Percentiles rank a stretch among this genome's conserved stretches.
These are phyloP conservation scores for Simalia tracyae DNA, from an alignment of 2,797 vertebrate genomes.

Conservation along the genomic window DNA sequence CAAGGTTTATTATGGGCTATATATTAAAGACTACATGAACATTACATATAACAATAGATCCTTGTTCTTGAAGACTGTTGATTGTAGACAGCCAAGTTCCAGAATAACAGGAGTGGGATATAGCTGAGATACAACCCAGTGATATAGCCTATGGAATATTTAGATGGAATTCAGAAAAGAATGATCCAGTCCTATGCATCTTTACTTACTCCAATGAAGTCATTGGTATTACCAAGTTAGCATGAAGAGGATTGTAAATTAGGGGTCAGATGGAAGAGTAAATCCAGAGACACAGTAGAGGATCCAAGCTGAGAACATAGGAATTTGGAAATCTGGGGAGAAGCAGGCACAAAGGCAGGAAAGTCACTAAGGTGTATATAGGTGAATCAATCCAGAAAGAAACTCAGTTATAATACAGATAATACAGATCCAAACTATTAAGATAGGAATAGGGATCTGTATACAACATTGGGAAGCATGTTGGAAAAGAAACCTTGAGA, in stretches of 20 bases:
- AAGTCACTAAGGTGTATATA: neutral
- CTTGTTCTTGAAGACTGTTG: neutral
- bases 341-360: neutral
- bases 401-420: neutral
- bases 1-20: neutral
- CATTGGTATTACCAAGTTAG: neutral
- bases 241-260: neutral
- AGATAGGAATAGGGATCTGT: no score
- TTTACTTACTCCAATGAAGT: neutral
- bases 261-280: neutral
- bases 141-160: neutral
- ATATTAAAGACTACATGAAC: neutral
- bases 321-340: neutral
- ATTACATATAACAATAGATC: neutral
- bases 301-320: neutral
- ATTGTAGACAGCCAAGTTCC: neutral
- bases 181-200: neutral
- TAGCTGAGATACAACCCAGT: neutral
- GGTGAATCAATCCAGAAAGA: neutral
- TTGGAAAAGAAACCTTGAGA: neutral
- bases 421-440: neutral
- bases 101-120: neutral
- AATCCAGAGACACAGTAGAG: neutral
- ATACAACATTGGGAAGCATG: neutral
- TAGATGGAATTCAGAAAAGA: neutral